Evolutionary conservation across 1,140 invertebrate species (phyloP).

Genomic region (Ostrea edulis): DNA sequence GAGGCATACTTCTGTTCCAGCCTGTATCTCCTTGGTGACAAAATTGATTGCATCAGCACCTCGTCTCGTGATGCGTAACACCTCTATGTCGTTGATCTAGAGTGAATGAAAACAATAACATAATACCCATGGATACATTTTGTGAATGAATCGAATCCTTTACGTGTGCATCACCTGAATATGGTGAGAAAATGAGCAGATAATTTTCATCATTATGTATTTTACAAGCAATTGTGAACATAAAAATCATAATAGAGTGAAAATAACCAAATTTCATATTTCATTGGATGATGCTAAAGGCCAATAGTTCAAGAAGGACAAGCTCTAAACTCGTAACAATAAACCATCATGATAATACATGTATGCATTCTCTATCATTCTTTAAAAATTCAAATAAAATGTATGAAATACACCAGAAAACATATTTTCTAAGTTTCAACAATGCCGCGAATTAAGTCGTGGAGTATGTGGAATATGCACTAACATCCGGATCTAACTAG

Average conservation of each 20-base stretch:
- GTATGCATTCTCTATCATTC: too few species aligned
- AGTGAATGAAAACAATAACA: constrained; percentile 51
- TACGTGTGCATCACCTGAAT: not conserved
- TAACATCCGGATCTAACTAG: too few species aligned
- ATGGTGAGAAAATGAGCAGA: not conserved
- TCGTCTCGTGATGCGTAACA: constrained; percentile 85
- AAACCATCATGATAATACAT: too few species aligned
- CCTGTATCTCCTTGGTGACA: constrained; percentile 82
- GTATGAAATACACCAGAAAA: too few species aligned
- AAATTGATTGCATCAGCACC: constrained; percentile 88
- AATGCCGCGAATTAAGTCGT: too few species aligned
- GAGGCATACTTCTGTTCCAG: constrained; percentile 83
- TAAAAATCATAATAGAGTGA: not conserved
- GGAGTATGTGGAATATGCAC: too few species aligned
- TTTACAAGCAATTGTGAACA: too few species aligned
- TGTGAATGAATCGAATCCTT: not conserved
- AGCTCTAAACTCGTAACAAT: too few species aligned
- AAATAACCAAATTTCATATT: not conserved
- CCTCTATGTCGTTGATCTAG: constrained; percentile 85
- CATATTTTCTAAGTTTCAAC: too few species aligned
- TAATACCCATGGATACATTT: not conserved
- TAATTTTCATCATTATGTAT: not conserved
- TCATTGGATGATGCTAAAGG: too few species aligned
- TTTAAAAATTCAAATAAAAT: too few species aligned
- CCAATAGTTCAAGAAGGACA: too few species aligned